phyloP scores from a whole-genome alignment of 2,797 vertebrate species.

The Vultur gryphus region DNA sequence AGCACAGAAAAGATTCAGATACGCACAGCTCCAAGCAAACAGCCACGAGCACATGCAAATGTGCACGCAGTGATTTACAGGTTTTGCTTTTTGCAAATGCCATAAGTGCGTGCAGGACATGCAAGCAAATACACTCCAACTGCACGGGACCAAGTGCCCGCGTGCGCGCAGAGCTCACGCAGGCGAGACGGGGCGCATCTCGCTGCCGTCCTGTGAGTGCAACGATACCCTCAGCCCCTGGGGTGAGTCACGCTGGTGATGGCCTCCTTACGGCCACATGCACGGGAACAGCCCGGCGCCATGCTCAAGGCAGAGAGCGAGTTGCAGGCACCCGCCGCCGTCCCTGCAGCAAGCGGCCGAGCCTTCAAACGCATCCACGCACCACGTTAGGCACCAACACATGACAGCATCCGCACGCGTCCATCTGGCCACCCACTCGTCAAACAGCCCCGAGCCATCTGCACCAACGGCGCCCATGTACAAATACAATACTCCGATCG shows the following conservation, averaged over 20 bases:
- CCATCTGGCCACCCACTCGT: background rate
- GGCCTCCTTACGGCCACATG: accelerated
- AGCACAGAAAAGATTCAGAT: background rate
- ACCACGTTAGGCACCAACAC: background rate
- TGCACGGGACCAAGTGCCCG: background rate
- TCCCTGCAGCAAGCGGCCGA: background rate
- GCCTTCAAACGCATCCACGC: background rate
- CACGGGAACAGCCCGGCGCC: background rate
- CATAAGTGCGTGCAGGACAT: background rate
- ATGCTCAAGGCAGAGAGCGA: accelerated
- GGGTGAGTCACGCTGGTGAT: accelerated
- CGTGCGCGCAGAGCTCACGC: background rate
- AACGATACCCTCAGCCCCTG: background rate
- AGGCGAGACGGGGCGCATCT: background rate
- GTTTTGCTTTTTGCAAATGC: background rate
- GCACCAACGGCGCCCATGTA: background rate
- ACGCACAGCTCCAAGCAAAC: background rate
- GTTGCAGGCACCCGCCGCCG: background rate
- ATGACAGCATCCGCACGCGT: background rate
- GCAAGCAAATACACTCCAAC: background rate
- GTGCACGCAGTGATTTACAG: background rate
- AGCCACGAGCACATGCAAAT: background rate
- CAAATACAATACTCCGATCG: background rate
- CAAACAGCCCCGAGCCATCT: background rate
- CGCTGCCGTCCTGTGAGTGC: background rate